A percentile compares a stretch with the other conserved stretches of the same genome.
Evolutionary conservation across 1,140 invertebrate species (phyloP).

Genomic region (Drosophila carrolli): DNA sequence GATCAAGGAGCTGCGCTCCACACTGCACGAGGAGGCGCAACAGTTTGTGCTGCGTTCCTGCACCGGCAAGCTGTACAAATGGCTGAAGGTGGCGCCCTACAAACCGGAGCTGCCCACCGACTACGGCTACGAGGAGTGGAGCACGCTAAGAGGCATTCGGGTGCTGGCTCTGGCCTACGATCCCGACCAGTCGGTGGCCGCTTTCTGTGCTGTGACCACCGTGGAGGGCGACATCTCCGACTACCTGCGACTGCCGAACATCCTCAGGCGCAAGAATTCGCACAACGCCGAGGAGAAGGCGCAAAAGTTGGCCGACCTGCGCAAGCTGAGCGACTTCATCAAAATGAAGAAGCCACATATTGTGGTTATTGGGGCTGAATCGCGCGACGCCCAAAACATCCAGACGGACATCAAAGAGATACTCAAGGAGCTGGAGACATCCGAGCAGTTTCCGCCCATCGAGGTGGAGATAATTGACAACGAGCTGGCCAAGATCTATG

Average conservation of each 20-base stretch:
- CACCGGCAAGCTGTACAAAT: constrained; percentile 94
- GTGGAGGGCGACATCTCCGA: constrained; percentile 97
- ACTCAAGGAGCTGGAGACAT: constrained; percentile 90
- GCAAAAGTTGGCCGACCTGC: constrained; percentile 91
- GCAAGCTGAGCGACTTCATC: constrained; percentile 94
- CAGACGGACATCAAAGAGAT: constrained; percentile 93
- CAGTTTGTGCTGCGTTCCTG: constrained; percentile 94
- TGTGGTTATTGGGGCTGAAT: constrained; percentile 95
- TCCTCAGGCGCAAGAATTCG: constrained; percentile 93
- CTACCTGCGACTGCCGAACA: constrained; percentile 93
- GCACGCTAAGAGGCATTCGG: constrained; percentile 92
- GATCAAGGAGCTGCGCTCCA: constrained; percentile 93
- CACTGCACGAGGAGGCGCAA: constrained; percentile 94
- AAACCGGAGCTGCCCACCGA: constrained; percentile 86
- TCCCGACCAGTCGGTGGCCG: constrained; percentile 92
- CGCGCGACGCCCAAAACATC: constrained; percentile 93
- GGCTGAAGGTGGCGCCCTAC: constrained; percentile 96
- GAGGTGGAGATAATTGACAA: constrained; percentile 97
- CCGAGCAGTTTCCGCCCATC: constrained; percentile 95
- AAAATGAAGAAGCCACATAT: constrained; percentile 96
- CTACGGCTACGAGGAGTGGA: constrained; percentile 97
- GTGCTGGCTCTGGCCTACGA: constrained; percentile 96
- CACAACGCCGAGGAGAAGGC: constrained; percentile 90
- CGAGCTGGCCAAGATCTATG: constrained; percentile 95
- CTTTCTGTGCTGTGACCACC: constrained; percentile 94